These are phyloP conservation scores for Beroe forskalii DNA, from an alignment of 37 sponge, comb jelly and placozoan genomes.

Conservation along the genomic window DNA sequence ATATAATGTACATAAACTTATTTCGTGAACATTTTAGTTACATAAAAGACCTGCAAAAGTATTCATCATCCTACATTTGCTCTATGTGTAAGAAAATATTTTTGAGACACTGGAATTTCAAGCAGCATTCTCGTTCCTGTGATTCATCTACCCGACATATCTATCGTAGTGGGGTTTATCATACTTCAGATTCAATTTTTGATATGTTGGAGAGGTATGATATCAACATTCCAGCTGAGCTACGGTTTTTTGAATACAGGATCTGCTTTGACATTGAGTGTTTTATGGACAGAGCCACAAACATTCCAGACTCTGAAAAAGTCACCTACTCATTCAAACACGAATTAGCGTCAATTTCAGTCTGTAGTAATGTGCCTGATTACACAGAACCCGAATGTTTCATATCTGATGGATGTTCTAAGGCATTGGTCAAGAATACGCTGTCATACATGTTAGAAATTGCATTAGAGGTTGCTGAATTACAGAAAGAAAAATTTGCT, in stretches of 20 bases:
- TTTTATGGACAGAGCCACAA: not conserved
- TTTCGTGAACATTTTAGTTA: slow-evolving; percentile 20
- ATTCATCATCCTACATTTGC: not conserved
- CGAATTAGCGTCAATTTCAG: not conserved
- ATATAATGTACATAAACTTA: not conserved
- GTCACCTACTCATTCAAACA: not conserved
- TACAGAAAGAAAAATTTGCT: not conserved
- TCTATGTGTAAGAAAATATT: not conserved
- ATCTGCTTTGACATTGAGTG: not conserved
- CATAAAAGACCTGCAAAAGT: not conserved
- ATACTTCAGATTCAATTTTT: not conserved
- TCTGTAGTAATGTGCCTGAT: not conserved
- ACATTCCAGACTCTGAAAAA: not conserved
- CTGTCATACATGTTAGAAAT: not conserved
- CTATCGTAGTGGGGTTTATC: not conserved
- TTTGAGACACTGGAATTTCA: not conserved
- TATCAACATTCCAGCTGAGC: not conserved
- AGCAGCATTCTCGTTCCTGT: not conserved
- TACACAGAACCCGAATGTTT: not conserved
- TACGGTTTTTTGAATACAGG: not conserved
- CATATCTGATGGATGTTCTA: not conserved
- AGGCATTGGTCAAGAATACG: not conserved
- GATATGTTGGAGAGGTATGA: not conserved
- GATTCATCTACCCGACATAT: not conserved
- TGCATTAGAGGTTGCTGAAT: too few species aligned